Evolutionary conservation across 2,113 vertebrate genomes (phyloP), one percentile per base, ranked within the genome.

Genomic region (Rhizomys pruinosus): DNA sequence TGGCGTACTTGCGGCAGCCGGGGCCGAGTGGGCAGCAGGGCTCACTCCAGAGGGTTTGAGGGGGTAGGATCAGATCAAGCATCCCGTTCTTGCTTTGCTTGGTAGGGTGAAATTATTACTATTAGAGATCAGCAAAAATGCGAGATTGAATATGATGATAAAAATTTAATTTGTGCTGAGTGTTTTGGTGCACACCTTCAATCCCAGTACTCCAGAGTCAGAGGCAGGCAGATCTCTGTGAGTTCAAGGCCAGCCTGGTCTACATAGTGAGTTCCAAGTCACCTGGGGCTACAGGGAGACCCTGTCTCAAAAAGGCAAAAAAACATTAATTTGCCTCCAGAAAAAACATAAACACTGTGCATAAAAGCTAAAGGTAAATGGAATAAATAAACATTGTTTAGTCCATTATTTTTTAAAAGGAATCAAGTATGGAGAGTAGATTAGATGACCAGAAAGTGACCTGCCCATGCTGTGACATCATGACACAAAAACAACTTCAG

Each of bases 1-100:
- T 68, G 71, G 19, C 25, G 37, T 59, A 20, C 4, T 7, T 11
- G 25, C 61, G 57, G 34, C 6, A 29, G 34, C 25, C 34, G n/a
- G 47, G 23, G 32, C 78, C 29, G 20, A 63, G 39, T 44, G 78
- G 20, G 15, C 37, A 2, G 15, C 5, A 6, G 34, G 55, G 55
- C 55, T 8, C 34, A 3, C 29, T 44, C 5, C 34, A 32, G 27
- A 20, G 11, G 61, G 19, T 15, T 44, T 4, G 42, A 1, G 4
- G 7, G 34, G 16, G 23, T 32, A n/a, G 20, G 8, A 23, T 5
- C 20, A 4, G 0, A 7, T 2, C 9, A 3, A 12, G 12, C 1
- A 22, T 32, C 13, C 22, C 8, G 5, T 2, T 37, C 61, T 37
- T 9, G 34, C 15, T 55, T 37, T 23, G 22, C 47, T 55, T 7